phyloP scores from a whole-genome alignment of 2,888 invertebrate genomes.

The Agrochola macilenta region DNA sequence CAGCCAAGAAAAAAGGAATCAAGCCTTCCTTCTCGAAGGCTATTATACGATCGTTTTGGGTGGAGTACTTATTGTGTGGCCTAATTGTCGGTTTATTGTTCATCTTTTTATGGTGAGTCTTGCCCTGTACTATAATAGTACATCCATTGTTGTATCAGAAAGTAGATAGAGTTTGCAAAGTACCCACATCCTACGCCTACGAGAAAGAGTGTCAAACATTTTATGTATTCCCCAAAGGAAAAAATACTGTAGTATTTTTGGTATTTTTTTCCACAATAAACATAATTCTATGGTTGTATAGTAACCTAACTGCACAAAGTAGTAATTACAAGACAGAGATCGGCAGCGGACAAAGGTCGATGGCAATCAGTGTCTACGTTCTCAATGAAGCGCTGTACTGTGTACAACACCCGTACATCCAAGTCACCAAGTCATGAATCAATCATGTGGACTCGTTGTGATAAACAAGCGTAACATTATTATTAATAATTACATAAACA shows the following conservation, averaged over 20 bases:
- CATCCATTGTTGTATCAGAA: not conserved
- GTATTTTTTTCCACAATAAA: not conserved
- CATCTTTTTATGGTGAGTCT: conserved; percentile 90
- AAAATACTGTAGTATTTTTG: not conserved
- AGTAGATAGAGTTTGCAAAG: not conserved
- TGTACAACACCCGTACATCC: not conserved
- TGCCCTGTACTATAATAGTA: not conserved
- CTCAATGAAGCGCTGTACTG: conserved; percentile 41
- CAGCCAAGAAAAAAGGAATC: conserved; percentile 84
- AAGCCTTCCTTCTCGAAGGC: conserved; percentile 91
- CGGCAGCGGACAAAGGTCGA: conserved; percentile 43
- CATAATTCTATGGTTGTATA: not conserved
- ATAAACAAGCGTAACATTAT: conserved; percentile 25
- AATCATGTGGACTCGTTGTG: conserved; percentile 36
- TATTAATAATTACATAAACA: not conserved
- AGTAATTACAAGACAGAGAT: conserved; percentile 22
- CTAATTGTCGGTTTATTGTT: conserved; percentile 90
- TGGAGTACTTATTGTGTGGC: conserved; percentile 91
- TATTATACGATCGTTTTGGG: conserved; percentile 91
- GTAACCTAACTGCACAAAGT: conserved; percentile 2
- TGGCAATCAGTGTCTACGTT: conserved; percentile 20
- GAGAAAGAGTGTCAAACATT: not conserved
- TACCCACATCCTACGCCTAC: not conserved
- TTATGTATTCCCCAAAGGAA: not conserved
- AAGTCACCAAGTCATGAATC: conserved; percentile 23